phyloP scores from a whole-genome alignment of 2,113 vertebrate species.

The Orcinus orca region DNA sequence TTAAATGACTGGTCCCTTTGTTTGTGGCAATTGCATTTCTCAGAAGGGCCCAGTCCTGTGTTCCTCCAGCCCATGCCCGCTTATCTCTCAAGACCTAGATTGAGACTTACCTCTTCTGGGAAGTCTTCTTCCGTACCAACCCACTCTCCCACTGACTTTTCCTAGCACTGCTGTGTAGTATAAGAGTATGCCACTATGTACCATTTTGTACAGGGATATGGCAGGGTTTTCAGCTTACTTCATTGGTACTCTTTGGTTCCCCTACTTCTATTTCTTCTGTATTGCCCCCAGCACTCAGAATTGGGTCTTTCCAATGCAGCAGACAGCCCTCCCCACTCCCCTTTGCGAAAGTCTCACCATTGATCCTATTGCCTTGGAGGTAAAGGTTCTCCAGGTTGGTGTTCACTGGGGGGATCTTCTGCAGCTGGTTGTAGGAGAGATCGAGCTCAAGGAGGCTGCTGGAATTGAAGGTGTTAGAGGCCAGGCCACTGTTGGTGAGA shows the following conservation, averaged over 20 bases:
- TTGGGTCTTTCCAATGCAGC: background rate
- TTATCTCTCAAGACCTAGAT: background rate
- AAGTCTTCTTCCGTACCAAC: background rate
- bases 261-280: background rate
- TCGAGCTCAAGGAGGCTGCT: conserved; percentile 95
- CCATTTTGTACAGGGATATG: background rate
- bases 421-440: conserved; percentile 95
- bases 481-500: conserved; percentile 92
- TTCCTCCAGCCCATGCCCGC: background rate
- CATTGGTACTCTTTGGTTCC: no score
- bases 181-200: background rate
- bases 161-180: background rate
- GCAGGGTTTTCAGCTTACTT: background rate
- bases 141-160: background rate
- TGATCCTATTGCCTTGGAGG: conserved; percentile 95
- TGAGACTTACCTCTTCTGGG: background rate
- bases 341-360: conserved; percentile 84
- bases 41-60: background rate
- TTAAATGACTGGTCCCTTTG: background rate
- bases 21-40: background rate
- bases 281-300: background rate
- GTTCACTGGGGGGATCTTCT: conserved; percentile 93
- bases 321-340: background rate
- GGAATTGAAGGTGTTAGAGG: conserved; percentile 92
- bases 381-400: conserved; percentile 95